Conservation (phyloP, 2,797 vertebrate genomes). For the Anguilla anguilla region DNA sequence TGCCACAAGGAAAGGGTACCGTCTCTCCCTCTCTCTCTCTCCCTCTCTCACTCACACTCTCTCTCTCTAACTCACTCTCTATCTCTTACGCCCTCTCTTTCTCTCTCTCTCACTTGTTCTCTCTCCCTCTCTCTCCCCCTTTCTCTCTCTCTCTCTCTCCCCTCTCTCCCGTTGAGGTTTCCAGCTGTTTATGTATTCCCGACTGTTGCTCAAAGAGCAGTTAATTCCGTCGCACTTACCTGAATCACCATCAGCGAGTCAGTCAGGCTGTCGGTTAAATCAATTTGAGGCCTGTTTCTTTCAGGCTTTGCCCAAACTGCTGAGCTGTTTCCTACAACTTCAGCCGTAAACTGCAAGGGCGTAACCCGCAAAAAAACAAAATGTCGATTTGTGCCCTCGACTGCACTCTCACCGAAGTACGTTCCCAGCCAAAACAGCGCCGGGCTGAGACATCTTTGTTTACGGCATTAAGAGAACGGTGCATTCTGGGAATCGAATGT, state of each 20-base stretch:
- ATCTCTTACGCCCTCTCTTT: no score
- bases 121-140: constrained; percentile 3
- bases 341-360: neutral
- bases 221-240: neutral
- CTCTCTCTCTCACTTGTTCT: neutral
- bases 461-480: neutral
- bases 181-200: neutral
- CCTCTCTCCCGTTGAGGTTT: constrained; percentile 3
- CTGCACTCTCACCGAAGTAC: neutral
- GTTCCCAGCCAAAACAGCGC: neutral
- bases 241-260: neutral
- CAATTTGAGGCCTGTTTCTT: neutral
- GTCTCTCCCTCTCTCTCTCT: neutral
- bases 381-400: neutral
- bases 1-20: no score
- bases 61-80: neutral
- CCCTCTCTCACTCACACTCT: neutral
- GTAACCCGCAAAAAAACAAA: neutral
- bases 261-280: constrained; percentile 2
- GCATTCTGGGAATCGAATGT: neutral
- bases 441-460: neutral
- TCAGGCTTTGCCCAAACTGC: neutral
- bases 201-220: neutral
- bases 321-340: neutral
- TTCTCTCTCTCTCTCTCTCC: neutral